phyloP scores from a whole-genome alignment of 35 echinoderm and acorn worm genomes.

The Heliocidaris tuberculata region DNA sequence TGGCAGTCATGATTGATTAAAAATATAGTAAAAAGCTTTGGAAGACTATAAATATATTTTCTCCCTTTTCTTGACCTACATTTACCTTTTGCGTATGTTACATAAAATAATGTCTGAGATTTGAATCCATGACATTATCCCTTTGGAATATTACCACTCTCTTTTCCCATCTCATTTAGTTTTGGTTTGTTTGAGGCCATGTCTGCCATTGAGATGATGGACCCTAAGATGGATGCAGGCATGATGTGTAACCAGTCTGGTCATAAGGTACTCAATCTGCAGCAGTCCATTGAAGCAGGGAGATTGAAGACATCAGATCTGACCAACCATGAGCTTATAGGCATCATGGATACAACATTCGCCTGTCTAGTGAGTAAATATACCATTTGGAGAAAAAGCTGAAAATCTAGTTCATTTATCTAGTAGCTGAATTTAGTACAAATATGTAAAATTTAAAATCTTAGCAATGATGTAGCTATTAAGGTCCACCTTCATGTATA shows the following conservation, averaged over 20 bases:
- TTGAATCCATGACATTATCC: too few species aligned
- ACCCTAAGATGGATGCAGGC: conserved; percentile 98
- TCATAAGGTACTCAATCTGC: conserved; percentile 79
- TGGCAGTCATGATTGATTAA: too few species aligned
- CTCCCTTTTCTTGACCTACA: too few species aligned
- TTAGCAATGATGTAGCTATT: neutral
- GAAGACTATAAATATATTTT: too few species aligned
- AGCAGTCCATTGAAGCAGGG: conserved; percentile 81
- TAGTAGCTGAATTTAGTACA: neutral
- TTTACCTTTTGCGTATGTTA: too few species aligned
- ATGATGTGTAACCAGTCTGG: conserved; percentile 93
- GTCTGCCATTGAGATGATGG: conserved; percentile 99
- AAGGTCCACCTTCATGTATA: too few species aligned
- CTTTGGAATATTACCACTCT: too few species aligned
- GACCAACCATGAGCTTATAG: conserved; percentile 74
- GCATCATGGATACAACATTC: conserved; percentile 88
- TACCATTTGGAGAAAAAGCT: neutral
- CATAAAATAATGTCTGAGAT: too few species aligned
- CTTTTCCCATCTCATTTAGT: conserved; percentile 47
- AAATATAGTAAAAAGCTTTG: too few species aligned
- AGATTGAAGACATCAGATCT: conserved; percentile 79
- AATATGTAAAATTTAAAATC: neutral
- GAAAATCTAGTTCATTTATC: neutral
- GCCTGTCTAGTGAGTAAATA: conserved; percentile 85
- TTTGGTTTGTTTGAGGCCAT: conserved; percentile 99